phyloP scores from a whole-genome alignment of 2,113 vertebrate species.

The Hippocampus barbouri region DNA sequence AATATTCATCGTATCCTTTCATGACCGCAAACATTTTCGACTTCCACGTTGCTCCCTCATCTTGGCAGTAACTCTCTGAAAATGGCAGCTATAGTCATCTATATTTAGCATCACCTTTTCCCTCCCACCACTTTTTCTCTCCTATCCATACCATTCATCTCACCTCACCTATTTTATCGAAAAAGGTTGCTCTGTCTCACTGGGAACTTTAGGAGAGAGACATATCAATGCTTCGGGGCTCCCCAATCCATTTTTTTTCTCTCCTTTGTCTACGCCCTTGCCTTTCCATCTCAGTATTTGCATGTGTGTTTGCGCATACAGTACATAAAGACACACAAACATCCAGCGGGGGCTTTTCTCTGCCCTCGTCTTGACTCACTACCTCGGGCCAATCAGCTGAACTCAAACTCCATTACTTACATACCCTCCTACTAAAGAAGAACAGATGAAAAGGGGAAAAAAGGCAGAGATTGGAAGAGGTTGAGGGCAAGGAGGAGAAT shows the following conservation, averaged over 20 bases:
- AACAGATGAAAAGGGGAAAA: slow-evolving; percentile 24
- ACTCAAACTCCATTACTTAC: slow-evolving; percentile 64
- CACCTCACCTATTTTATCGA: slow-evolving; percentile 10
- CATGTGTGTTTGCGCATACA: slow-evolving; percentile 38
- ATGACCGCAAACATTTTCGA: slow-evolving; percentile 17
- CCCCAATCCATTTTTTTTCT: slow-evolving; percentile 32
- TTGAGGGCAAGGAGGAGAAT: slow-evolving; percentile 45
- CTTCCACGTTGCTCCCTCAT: slow-evolving; percentile 16
- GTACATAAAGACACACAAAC: slow-evolving; percentile 18
- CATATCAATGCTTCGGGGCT: slow-evolving; percentile 52
- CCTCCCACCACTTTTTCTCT: slow-evolving; percentile 1
- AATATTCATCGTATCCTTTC: slow-evolving; percentile 10
- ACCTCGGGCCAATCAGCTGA: slow-evolving; percentile 66
- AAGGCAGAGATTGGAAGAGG: slow-evolving; percentile 30
- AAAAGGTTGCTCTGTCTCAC: slow-evolving; percentile 41
- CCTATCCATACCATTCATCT: slow-evolving; percentile 7
- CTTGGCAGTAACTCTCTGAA: slow-evolving; percentile 48
- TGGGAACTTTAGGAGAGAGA: slow-evolving; percentile 53
- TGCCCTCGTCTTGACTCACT: slow-evolving; percentile 62
- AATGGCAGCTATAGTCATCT: slow-evolving; percentile 26
- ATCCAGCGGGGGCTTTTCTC: slow-evolving; percentile 34
- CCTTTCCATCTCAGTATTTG: slow-evolving; percentile 48
- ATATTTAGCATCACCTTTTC: slow-evolving; percentile 43
- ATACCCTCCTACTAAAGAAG: slow-evolving; percentile 53
- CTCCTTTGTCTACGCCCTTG: slow-evolving; percentile 14